A percentile compares a stretch with the other conserved stretches of the same genome.
phyloP scores from a whole-genome alignment of 2,797 vertebrate species.

The Scleropages formosus region DNA sequence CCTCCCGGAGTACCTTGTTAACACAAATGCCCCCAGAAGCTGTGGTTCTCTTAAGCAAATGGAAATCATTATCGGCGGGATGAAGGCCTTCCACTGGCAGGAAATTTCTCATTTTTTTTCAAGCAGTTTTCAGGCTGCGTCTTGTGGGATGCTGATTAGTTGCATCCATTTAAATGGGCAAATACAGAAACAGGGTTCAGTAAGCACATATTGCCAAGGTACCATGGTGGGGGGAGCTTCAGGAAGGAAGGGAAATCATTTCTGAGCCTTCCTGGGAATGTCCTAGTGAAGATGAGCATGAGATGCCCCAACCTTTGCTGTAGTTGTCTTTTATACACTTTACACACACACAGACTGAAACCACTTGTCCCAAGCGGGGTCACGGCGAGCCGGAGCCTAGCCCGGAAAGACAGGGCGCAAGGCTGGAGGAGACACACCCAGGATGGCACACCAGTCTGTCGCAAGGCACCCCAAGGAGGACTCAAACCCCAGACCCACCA shows the following conservation, averaged over 20 bases:
- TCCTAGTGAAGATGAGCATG: not conserved
- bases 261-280: not conserved
- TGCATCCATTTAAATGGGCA: slow-evolving; percentile 27
- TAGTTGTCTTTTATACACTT: no score
- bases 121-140: slow-evolving; percentile 38
- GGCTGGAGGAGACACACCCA: no score
- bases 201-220: slow-evolving; percentile 40
- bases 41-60: slow-evolving; percentile 42
- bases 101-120: slow-evolving; percentile 48
- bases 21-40: not conserved
- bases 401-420: no score
- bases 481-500: no score
- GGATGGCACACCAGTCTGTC: no score
- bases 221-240: slow-evolving; percentile 28
- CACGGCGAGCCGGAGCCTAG: no score
- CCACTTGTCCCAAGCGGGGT: no score
- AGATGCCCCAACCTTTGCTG: not conserved
- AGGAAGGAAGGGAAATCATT: not conserved
- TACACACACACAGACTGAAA: no score
- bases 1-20: slow-evolving; percentile 43
- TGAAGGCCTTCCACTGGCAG: slow-evolving; percentile 40
- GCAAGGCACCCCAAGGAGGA: no score
- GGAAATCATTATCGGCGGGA: slow-evolving; percentile 41
- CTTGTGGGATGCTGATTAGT: slow-evolving; percentile 41
- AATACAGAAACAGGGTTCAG: slow-evolving; percentile 27